phyloP scores from a whole-genome alignment of 1,140 invertebrate species.

The Wiebesia pumilae region DNA sequence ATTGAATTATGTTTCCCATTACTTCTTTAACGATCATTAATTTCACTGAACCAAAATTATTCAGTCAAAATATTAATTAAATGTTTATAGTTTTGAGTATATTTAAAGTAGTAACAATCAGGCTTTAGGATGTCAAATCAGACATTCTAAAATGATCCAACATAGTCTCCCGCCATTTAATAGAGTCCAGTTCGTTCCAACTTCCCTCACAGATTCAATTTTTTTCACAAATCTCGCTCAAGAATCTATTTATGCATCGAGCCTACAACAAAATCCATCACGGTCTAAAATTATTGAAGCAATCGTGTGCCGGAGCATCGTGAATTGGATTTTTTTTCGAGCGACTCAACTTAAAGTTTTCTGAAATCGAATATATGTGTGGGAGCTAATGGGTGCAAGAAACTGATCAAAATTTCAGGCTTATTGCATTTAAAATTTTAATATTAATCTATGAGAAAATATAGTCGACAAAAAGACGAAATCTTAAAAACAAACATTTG shows the following conservation, averaged over 20 bases:
- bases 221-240: not conserved
- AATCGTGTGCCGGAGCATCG: not conserved
- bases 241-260: conserved; percentile 3
- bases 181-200: not conserved
- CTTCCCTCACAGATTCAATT: not conserved
- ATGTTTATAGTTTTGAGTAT: not conserved
- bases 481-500: not conserved
- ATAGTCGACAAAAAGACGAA: not conserved
- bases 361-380: not conserved
- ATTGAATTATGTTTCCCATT: too few species aligned
- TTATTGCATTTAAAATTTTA: conserved; percentile 1
- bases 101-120: conserved; percentile 33
- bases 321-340: not conserved
- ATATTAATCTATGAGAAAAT: not conserved
- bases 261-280: conserved; percentile 7
- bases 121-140: not conserved
- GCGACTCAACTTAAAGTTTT: not conserved
- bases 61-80: too few species aligned
- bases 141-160: not conserved
- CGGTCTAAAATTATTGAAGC: conserved; percentile 41
- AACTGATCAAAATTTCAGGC: not conserved
- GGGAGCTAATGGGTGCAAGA: conserved; percentile 9
- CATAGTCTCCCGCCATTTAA: not conserved
- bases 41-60: not conserved
- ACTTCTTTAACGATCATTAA: too few species aligned